These are phyloP conservation scores for Protophormia terraenovae DNA, from an alignment of 2,888 invertebrate genomes.

Conservation along the genomic window DNA sequence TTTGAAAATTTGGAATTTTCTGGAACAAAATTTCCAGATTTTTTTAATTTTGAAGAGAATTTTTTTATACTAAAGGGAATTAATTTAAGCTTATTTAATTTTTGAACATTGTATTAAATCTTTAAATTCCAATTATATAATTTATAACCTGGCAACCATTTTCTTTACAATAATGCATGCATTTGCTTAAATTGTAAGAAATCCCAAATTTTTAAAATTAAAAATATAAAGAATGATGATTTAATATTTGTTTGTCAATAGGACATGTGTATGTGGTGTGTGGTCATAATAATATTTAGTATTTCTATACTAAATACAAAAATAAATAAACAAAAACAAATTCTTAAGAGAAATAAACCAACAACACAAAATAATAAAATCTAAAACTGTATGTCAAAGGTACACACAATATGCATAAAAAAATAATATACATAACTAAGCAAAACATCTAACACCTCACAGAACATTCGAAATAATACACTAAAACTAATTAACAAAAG, in stretches of 20 bases:
- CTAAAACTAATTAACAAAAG: background rate
- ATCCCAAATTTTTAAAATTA: background rate
- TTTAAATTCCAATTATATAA: no score
- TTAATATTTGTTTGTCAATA: background rate
- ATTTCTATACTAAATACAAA: slow-evolving; percentile 4
- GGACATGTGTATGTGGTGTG: background rate
- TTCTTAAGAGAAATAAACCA: background rate
- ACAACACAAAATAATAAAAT: background rate
- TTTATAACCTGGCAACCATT: no score
- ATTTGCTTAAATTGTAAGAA: background rate
- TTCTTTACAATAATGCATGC: background rate
- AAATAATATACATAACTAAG: background rate
- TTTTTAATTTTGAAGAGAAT: no score
- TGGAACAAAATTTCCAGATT: no score
- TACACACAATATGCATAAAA: no score
- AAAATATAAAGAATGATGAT: background rate
- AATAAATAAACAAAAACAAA: background rate
- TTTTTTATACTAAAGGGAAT: no score
- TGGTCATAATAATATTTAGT: background rate
- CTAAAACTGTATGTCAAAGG: slow-evolving; percentile 32
- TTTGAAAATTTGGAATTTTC: no score
- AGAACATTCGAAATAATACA: background rate
- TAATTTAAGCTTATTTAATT: no score
- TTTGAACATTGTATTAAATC: no score
- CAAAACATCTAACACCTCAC: background rate